Conservation (phyloP, 92 coral and sea anemone genomes). For the Actinernus sp. region DNA sequence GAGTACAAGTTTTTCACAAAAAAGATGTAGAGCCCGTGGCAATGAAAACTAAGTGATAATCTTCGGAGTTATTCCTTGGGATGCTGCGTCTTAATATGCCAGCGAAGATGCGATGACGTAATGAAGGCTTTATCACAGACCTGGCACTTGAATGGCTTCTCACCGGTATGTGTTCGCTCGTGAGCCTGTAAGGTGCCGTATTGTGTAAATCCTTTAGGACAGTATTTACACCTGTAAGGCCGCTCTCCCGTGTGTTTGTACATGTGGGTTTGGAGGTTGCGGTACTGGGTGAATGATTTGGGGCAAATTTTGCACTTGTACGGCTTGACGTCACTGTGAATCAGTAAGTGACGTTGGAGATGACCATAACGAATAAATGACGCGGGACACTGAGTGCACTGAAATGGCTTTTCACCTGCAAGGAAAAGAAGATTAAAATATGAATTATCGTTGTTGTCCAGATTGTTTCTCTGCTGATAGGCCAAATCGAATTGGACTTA, state of each 20-base stretch:
- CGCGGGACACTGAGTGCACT: slow-evolving; percentile 91
- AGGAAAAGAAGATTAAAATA: not conserved
- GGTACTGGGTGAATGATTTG: slow-evolving; percentile 96
- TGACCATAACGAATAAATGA: slow-evolving; percentile 96
- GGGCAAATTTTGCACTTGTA: slow-evolving; percentile 96
- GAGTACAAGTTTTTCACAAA: too few species aligned
- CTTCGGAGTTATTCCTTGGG: slow-evolving; percentile 32
- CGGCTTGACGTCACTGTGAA: slow-evolving; percentile 98
- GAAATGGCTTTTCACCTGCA: slow-evolving; percentile 96
- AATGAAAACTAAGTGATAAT: too few species aligned
- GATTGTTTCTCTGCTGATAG: too few species aligned
- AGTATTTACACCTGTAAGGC: slow-evolving; percentile 90
- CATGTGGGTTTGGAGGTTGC: slow-evolving; percentile 97
- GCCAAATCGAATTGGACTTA: too few species aligned
- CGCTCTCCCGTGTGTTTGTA: slow-evolving; percentile 99
- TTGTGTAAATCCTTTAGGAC: slow-evolving; percentile 98
- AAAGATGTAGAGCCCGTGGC: too few species aligned
- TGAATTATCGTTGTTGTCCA: too few species aligned
- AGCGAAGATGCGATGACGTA: slow-evolving; percentile 96
- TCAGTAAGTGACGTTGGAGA: slow-evolving; percentile 89
- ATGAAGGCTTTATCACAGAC: slow-evolving; percentile 91
- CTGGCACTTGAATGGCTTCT: slow-evolving; percentile 91
- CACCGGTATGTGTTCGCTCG: slow-evolving; percentile 99
- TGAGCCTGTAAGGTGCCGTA: slow-evolving; percentile 98
- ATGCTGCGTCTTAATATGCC: slow-evolving; percentile 98